phyloP scores from a whole-genome alignment of 2,113 vertebrate species.

The Trematomus loennbergii region DNA sequence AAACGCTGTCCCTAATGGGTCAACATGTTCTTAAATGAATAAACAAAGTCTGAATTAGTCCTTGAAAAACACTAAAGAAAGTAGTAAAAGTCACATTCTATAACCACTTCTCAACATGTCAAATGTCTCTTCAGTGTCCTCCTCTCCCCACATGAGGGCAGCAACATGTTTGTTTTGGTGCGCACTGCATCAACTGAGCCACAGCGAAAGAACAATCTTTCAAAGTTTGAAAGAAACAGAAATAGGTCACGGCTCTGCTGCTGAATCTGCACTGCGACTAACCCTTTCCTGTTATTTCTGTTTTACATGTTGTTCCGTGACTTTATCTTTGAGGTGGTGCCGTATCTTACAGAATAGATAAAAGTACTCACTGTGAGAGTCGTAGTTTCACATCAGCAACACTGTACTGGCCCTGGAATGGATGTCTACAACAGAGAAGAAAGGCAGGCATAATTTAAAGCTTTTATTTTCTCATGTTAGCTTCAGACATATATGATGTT shows the following conservation, averaged over 20 bases:
- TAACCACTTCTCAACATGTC: background rate
- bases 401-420: slow-evolving; percentile 97
- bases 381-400: slow-evolving; percentile 95
- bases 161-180: background rate
- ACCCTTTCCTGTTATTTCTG: rapidly evolving
- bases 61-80: background rate
- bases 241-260: background rate
- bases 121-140: background rate
- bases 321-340: background rate
- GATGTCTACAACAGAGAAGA: slow-evolving; percentile 84
- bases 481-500: no score
- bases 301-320: background rate
- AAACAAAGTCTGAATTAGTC: background rate
- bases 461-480: no score
- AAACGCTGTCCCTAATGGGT: background rate
- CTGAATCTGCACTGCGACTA: background rate
- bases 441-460: no score
- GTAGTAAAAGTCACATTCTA: background rate
- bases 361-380: slow-evolving; percentile 94
- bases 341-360: background rate
- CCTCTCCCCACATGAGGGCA: slow-evolving; percentile 49
- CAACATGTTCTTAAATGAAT: background rate
- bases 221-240: background rate
- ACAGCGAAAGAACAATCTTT: no score
- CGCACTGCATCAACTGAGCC: background rate